Percentiles rank a stretch among this genome's conserved stretches.
Evolutionary conservation across 2,113 vertebrate genomes (phyloP).

Genomic region (Fregata magnificens): DNA sequence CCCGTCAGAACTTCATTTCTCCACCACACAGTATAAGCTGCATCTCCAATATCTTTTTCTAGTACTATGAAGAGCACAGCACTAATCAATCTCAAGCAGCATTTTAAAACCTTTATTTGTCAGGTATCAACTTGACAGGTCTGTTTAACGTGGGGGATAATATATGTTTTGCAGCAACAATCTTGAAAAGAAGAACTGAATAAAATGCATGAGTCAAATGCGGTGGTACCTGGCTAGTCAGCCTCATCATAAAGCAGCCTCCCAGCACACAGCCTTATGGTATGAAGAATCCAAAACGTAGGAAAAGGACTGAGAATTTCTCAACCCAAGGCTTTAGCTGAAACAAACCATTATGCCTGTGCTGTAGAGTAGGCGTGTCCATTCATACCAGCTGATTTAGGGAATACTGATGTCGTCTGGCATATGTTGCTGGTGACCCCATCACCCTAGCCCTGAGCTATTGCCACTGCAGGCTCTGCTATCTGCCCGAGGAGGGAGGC

Average conservation of each 20-base stretch:
- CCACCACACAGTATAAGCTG: not conserved
- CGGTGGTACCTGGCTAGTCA: not conserved
- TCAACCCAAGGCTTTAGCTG: not conserved
- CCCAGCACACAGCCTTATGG: not conserved
- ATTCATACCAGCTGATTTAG: not conserved
- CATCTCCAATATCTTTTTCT: not conserved
- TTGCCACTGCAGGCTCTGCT: not conserved
- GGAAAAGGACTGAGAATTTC: not conserved
- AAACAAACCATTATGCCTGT: not conserved
- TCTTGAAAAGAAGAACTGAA: not conserved
- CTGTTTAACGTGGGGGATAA: not conserved
- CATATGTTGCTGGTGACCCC: not conserved
- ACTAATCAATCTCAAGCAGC: not conserved
- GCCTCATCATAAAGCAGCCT: not conserved
- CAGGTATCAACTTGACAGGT: not conserved
- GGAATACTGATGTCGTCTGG: not conserved
- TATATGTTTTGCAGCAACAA: not conserved
- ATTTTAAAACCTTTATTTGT: not conserved
- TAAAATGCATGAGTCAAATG: accelerated
- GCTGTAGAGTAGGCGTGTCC: not conserved
- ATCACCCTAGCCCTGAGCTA: not conserved
- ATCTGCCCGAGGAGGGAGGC: not conserved
- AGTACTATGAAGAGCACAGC: not conserved
- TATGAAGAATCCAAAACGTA: accelerated
- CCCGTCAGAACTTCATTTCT: not conserved